These are phyloP conservation scores for Gandaritis pyraliata DNA, from an alignment of 2,888 invertebrate genomes.

Conservation along the genomic window DNA sequence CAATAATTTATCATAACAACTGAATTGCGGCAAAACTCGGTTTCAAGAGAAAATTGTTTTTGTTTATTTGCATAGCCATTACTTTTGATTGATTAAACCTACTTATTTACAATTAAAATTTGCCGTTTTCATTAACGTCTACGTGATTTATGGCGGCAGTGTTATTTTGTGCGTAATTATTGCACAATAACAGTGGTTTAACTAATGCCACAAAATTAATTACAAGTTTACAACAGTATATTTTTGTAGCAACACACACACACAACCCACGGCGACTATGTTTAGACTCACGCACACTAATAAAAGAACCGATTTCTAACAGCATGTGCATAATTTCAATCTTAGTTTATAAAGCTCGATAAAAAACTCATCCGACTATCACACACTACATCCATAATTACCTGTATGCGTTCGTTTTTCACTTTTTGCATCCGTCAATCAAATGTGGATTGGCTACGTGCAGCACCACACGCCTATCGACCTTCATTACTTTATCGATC, in stretches of 20 bases:
- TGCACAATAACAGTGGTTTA: slow-evolving; percentile 18
- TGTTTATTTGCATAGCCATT: slow-evolving; percentile 35
- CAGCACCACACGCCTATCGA: slow-evolving; percentile 33
- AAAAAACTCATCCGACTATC: slow-evolving; percentile 36
- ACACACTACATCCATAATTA: slow-evolving; percentile 33
- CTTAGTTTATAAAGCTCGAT: slow-evolving; percentile 22
- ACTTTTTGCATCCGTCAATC: slow-evolving; percentile 36
- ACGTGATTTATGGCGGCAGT: slow-evolving; percentile 25
- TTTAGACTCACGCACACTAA: slow-evolving; percentile 5
- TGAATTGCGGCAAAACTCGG: slow-evolving; percentile 18
- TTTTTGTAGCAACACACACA: not conserved
- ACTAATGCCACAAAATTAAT: slow-evolving; percentile 21
- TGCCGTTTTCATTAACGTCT: slow-evolving; percentile 34
- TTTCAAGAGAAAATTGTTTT: slow-evolving; percentile 34
- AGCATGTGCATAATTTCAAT: slow-evolving; percentile 22
- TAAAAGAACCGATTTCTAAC: slow-evolving; percentile 25
- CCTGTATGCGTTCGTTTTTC: slow-evolving; percentile 31
- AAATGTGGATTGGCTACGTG: slow-evolving; percentile 39
- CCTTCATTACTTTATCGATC: slow-evolving; percentile 32
- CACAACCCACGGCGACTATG: slow-evolving; percentile 7
- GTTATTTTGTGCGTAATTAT: slow-evolving; percentile 31
- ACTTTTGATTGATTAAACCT: slow-evolving; percentile 38
- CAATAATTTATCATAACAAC: not conserved
- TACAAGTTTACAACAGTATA: slow-evolving; percentile 17
- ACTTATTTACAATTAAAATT: slow-evolving; percentile 40